Evolutionary conservation across 1,140 invertebrate genomes (phyloP).

Genomic region (Eueides isabella): DNA sequence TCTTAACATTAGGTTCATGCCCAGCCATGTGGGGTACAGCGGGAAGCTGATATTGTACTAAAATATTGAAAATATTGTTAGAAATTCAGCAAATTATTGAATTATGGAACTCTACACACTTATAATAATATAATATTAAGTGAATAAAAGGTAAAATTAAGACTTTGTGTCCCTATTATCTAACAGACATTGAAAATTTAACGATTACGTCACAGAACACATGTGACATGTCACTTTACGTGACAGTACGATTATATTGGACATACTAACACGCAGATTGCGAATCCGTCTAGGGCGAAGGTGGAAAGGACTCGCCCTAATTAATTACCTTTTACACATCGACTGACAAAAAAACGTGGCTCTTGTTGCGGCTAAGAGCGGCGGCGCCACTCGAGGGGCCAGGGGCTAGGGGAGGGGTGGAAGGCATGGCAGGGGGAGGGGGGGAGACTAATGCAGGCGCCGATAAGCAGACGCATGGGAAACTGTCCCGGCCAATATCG

Average conservation of each 20-base stretch:
- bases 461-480: constrained; percentile 59
- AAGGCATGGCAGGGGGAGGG: constrained; percentile 23
- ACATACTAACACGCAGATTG: constrained; percentile 9
- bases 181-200: no score
- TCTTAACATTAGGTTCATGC: no score
- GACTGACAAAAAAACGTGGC: constrained; percentile 60
- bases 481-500: constrained; percentile 52
- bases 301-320: constrained; percentile 49
- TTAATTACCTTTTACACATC: constrained; percentile 67
- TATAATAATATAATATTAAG: no score
- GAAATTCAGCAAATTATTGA: no score
- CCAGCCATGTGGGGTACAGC: no score
- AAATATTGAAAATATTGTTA: no score
- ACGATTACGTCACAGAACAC: background rate
- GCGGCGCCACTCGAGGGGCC: constrained; percentile 53
- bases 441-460: constrained; percentile 58
- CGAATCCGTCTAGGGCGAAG: constrained; percentile 29
- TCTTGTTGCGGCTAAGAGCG: constrained; percentile 66
- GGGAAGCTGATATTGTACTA: no score
- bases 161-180: no score
- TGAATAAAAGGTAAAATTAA: no score
- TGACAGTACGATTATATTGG: background rate
- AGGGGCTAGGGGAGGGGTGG: constrained; percentile 25
- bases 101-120: no score
- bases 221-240: background rate